These are phyloP conservation scores for Himalopsyche anomala DNA, from an alignment of 2,888 invertebrate genomes.

Conservation along the genomic window DNA sequence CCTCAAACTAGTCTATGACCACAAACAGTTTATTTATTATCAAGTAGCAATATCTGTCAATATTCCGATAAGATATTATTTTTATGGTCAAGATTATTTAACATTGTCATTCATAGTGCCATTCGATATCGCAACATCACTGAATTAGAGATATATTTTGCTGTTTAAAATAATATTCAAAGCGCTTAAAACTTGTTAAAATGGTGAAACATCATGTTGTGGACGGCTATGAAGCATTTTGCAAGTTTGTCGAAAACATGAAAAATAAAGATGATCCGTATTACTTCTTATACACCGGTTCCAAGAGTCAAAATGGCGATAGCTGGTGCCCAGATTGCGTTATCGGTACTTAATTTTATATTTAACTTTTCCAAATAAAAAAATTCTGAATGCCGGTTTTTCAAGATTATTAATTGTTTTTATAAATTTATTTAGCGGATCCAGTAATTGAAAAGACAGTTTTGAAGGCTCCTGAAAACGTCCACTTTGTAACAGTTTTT, in stretches of 20 bases:
- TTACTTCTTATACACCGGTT: conserved; percentile 81
- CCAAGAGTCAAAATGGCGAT: conserved; percentile 79
- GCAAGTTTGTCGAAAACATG: conserved; percentile 76
- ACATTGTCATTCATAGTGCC: not conserved
- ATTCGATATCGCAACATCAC: not conserved
- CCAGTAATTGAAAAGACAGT: conserved; percentile 85
- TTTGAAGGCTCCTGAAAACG: conserved; percentile 77
- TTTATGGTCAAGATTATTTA: not conserved
- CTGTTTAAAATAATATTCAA: not conserved
- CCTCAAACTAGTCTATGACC: not conserved
- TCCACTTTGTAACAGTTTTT: conserved; percentile 85
- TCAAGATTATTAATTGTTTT: conserved; percentile 4
- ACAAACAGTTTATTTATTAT: not conserved
- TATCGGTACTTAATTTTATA: conserved; percentile 77
- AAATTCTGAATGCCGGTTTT: not conserved
- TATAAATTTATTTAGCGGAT: conserved; percentile 79
- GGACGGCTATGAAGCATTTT: conserved; percentile 80
- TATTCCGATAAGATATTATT: not conserved
- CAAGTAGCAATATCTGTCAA: not conserved
- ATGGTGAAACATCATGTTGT: conserved; percentile 75
- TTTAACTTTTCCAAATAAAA: not conserved
- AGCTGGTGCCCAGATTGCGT: conserved; percentile 96
- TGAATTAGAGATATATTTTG: not conserved
- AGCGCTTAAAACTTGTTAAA: conserved; percentile 65
- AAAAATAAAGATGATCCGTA: conserved; percentile 69